Percentiles rank a stretch among this genome's conserved stretches.
Conservation (phyloP, 2,113 vertebrate genomes). For the Misgurnus mizolepis region DNA sequence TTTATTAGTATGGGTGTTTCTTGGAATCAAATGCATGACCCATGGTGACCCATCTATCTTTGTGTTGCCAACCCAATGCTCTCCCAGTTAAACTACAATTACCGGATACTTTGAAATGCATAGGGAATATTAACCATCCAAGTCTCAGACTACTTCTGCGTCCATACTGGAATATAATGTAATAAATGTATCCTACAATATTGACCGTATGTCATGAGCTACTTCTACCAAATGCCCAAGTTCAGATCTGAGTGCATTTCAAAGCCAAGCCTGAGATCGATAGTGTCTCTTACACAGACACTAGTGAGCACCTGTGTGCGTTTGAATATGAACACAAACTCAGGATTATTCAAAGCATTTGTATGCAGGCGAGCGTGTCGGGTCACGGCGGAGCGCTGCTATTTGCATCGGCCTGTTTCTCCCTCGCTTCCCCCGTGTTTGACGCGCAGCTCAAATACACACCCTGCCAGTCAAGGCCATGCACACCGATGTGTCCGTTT, state of each 20-base stretch:
- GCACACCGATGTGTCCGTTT: slow-evolving; percentile 17
- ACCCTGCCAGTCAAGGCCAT: slow-evolving; percentile 44
- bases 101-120: no score
- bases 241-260: slow-evolving; percentile 1
- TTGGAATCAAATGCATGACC: no score
- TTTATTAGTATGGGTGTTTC: no score
- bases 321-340: slow-evolving; percentile 29
- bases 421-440: slow-evolving; percentile 9
- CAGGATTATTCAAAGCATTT: slow-evolving; percentile 25
- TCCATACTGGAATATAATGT: neutral
- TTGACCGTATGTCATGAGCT: neutral
- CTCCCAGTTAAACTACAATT: no score
- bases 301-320: neutral
- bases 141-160: neutral
- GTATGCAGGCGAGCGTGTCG: slow-evolving; percentile 5
- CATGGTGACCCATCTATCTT: no score
- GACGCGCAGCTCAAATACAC: slow-evolving; percentile 36
- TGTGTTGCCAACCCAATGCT: no score
- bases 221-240: neutral
- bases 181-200: slow-evolving; percentile 1
- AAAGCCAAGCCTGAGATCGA: slow-evolving; percentile 22
- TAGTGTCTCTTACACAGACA: neutral
- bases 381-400: neutral
- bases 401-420: slow-evolving; percentile 18
- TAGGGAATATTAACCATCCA: no score